These are phyloP conservation scores for Dendrocincla tyrannina DNA, from an alignment of 2,797 vertebrate species.

Conservation along the genomic window DNA sequence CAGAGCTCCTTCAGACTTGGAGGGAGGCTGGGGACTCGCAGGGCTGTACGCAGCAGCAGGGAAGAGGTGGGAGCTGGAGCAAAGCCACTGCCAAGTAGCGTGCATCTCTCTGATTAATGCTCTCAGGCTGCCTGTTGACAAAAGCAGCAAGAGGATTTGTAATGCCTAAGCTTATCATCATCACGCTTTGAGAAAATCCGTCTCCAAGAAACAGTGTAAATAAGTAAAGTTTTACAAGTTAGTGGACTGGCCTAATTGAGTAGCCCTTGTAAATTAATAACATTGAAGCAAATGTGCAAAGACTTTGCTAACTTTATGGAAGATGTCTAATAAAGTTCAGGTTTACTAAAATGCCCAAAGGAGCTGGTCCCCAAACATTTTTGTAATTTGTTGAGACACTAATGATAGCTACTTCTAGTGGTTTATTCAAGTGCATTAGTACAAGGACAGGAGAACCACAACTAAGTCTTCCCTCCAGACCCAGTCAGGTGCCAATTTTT, in stretches of 20 bases:
- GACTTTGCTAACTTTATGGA: conserved; percentile 33
- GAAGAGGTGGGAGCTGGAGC: background rate
- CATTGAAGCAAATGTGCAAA: conserved; percentile 44
- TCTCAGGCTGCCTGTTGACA: conserved; percentile 42
- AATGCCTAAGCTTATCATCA: conserved; percentile 63
- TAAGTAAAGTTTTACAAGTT: conserved; percentile 66
- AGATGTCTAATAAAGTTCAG: background rate
- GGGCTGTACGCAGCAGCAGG: accelerated
- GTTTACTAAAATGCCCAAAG: background rate
- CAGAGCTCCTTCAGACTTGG: background rate
- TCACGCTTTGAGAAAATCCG: conserved; percentile 28
- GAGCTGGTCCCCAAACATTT: background rate
- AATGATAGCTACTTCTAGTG: background rate
- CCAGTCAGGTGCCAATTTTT: background rate
- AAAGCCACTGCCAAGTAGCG: background rate
- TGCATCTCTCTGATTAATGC: background rate
- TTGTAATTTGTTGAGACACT: conserved; percentile 34
- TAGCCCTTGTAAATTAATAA: conserved; percentile 65
- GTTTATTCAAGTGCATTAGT: background rate
- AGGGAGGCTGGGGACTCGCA: background rate
- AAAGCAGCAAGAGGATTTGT: conserved; percentile 57
- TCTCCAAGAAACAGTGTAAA: conserved; percentile 53
- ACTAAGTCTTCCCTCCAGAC: background rate
- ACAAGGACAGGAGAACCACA: background rate
- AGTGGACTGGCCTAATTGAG: conserved; percentile 22